phyloP scores from a whole-genome alignment of 2,888 invertebrate species.

The Gnatocerus cornutus region DNA sequence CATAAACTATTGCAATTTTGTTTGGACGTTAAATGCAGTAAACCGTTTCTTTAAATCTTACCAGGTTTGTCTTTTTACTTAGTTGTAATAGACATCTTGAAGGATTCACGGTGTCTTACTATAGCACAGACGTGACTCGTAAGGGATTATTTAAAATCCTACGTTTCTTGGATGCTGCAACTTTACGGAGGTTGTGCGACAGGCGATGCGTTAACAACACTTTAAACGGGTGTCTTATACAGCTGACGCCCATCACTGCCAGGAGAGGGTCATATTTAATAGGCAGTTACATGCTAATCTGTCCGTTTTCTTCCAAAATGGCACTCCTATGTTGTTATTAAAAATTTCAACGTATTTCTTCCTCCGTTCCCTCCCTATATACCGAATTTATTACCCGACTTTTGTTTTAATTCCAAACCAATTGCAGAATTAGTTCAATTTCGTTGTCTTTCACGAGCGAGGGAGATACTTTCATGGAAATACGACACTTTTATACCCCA shows the following conservation, averaged over 20 bases:
- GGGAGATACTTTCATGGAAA: not conserved
- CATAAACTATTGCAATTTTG: constrained; percentile 40
- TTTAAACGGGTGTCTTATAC: constrained; percentile 38
- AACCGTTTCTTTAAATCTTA: constrained; percentile 18
- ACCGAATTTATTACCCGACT: too few relatives aligned
- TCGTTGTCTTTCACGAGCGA: not conserved
- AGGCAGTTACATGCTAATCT: constrained; percentile 28
- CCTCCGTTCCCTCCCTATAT: not conserved
- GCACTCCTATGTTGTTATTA: not conserved
- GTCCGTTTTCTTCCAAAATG: constrained; percentile 2
- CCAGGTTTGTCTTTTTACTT: constrained; percentile 3
- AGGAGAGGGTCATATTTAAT: constrained; percentile 39
- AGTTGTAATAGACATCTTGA: constrained; percentile 17
- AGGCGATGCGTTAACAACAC: constrained; percentile 36
- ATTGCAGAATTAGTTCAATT: not conserved
- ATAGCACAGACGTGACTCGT: constrained; percentile 27
- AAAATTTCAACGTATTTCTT: not conserved
- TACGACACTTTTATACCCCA: not conserved
- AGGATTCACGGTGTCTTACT: constrained; percentile 22
- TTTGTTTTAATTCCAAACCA: not conserved
- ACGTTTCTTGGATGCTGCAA: constrained; percentile 20
- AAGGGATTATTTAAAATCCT: constrained; percentile 25
- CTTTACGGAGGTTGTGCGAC: constrained; percentile 19
- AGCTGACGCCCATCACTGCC: constrained; percentile 41
- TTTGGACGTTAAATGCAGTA: constrained; percentile 20